These are phyloP conservation scores for Ophioninae sp. DNA, from an alignment of 2,888 invertebrate genomes.

Conservation along the genomic window DNA sequence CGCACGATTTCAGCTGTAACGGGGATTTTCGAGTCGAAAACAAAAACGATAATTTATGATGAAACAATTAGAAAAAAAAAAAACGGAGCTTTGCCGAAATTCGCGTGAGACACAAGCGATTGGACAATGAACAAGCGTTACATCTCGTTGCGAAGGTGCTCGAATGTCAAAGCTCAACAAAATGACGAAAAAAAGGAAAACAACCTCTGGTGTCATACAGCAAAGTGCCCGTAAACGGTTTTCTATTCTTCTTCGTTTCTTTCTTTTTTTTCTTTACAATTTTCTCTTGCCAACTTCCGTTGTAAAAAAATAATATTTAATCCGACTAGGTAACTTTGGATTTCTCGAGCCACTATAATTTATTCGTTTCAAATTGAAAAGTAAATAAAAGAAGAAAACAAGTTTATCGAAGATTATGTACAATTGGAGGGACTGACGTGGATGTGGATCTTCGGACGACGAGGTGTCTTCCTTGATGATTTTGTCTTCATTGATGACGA, in stretches of 20 bases:
- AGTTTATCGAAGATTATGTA: conserved; percentile 24
- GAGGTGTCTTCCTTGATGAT: not conserved
- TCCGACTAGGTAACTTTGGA: not conserved
- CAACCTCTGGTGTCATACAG: not conserved
- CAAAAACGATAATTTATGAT: not conserved
- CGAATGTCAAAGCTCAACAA: not conserved
- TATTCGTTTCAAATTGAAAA: conserved; percentile 12
- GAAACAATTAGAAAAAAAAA: too few species aligned
- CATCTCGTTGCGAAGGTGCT: not conserved
- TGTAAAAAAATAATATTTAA: conserved; percentile 4
- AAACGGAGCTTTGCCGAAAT: not conserved
- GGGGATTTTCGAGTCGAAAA: not conserved
- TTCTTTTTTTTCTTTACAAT: not conserved
- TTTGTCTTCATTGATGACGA: not conserved
- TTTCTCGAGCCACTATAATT: not conserved
- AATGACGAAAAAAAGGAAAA: not conserved
- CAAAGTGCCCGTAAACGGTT: not conserved
- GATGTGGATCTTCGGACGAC: conserved; percentile 1
- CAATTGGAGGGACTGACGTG: conserved; percentile 25
- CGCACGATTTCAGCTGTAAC: conserved; percentile 33
- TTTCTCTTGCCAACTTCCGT: not conserved
- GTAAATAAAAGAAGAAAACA: not conserved
- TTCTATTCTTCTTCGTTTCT: not conserved
- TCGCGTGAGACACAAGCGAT: not conserved
- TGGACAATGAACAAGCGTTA: conserved; percentile 17